Percentiles rank a stretch among this genome's conserved stretches.
phyloP scores from a whole-genome alignment of 2,113 vertebrate species.

The Kryptolebias marmoratus region DNA sequence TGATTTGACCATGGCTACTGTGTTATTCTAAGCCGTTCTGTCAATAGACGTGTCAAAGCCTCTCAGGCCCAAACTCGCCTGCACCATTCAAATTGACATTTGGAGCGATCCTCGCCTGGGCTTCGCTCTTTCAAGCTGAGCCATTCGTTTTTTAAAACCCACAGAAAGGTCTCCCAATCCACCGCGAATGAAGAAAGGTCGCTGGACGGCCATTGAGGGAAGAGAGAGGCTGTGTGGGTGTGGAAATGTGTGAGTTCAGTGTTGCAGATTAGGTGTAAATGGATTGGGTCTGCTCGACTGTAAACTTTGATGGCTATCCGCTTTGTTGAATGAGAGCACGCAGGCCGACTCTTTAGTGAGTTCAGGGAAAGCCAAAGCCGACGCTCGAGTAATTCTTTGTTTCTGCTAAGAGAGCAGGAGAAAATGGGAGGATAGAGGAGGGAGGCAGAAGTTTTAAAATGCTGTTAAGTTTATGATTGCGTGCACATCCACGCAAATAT shows the following conservation, averaged over 20 bases:
- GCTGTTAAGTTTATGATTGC: slow-evolving; percentile 15
- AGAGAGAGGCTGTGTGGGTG: slow-evolving; percentile 11
- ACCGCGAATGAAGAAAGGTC: slow-evolving; percentile 64
- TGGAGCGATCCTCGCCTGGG: slow-evolving; percentile 68
- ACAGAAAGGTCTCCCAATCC: slow-evolving; percentile 64
- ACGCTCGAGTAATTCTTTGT: slow-evolving; percentile 52
- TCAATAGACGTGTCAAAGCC: slow-evolving; percentile 67
- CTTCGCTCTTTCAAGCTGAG: slow-evolving; percentile 58
- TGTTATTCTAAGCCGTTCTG: slow-evolving; percentile 61
- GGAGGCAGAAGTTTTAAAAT: slow-evolving; percentile 45
- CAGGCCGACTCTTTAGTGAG: slow-evolving; percentile 44
- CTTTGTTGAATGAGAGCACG: slow-evolving; percentile 40
- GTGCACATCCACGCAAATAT: slow-evolving; percentile 15
- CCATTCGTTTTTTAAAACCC: slow-evolving; percentile 42
- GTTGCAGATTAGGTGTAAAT: slow-evolving; percentile 70
- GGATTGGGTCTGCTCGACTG: slow-evolving; percentile 63
- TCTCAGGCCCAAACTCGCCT: slow-evolving; percentile 62
- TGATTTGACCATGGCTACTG: slow-evolving; percentile 55
- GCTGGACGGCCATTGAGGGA: slow-evolving; percentile 50
- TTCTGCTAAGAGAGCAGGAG: slow-evolving; percentile 45
- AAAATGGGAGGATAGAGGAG: slow-evolving; percentile 20
- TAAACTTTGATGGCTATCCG: slow-evolving; percentile 59
- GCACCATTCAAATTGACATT: slow-evolving; percentile 79
- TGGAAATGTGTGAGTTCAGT: slow-evolving; percentile 8
- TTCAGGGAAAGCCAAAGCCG: slow-evolving; percentile 37